Base-by-base conservation (phyloP, 1,140 invertebrate genomes). In the Drosophila rufa region DNA sequence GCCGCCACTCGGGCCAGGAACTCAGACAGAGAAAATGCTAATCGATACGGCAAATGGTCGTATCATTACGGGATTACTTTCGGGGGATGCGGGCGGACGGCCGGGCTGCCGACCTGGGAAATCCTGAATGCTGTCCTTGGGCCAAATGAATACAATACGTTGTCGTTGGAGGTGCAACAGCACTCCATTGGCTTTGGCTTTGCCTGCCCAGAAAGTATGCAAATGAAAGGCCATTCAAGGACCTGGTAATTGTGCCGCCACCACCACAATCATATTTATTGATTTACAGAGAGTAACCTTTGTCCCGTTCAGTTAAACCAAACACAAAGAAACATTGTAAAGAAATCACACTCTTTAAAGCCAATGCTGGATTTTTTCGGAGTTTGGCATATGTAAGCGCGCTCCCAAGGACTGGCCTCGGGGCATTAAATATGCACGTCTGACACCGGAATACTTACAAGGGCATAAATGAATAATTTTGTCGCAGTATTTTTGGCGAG, bases 381-480 rank as follows among this genome's bases (percentile, higher is more conserved):
- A 70, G 62, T 68, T 55, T 22, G 27, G 33, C 62, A 45, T 25
- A 55, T 70, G 48, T 68, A 17, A 55, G 9, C 33, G 9, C 9
- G 22, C 40, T 30, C n/a, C 14, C 43, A 51, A 66, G 36, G 67
- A 66, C 50, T 53, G 36, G 67, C 46, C 50, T 53, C 48, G 36
- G 22, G 38, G 15, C 67, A 70, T 70, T 70, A 30, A 70, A 46
- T 46, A 70, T 70, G 67, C 48, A 47, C 14, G 48, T 38, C 62
- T 46, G 67, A 68, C 67, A 59, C 51, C 50, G 46, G 38, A 46
- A 58, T 70, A 38, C 57, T 56, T 55, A 58, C 45, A 79, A 58
- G 48, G 66, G 30, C 66, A 79, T 77, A 79, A 79, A 79, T 79
- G 69, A 78, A 71, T 79, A 70, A 79, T 79, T 76, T 79, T 79